A percentile compares a stretch with the other conserved stretches of the same genome.
Evolutionary conservation across 2,888 invertebrate genomes (phyloP).

Genomic region (Pterostichus niger): DNA sequence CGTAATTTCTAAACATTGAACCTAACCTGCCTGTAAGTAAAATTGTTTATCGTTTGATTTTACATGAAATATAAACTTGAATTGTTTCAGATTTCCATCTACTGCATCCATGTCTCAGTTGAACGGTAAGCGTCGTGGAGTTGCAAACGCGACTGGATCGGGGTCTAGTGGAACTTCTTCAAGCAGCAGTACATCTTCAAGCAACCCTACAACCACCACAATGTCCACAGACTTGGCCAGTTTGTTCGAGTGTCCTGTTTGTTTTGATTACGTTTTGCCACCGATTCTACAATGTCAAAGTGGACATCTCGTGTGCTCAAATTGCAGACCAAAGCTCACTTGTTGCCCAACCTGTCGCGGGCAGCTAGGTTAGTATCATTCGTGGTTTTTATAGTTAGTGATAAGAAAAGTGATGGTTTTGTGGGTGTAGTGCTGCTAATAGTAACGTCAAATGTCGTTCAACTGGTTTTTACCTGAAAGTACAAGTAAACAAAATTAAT

Average conservation of each 20-base stretch:
- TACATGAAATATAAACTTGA: neutral
- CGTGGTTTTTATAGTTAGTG: neutral
- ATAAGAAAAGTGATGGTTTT: conserved; percentile 1
- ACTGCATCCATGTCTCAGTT: conserved; percentile 60
- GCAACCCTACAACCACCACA: conserved; percentile 81
- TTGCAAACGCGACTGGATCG: conserved; percentile 69
- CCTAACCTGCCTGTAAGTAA: conserved; percentile 39
- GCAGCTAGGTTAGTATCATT: conserved; percentile 83
- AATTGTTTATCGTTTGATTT: neutral
- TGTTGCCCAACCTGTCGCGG: conserved; percentile 99
- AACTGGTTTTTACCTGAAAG: too few relatives aligned
- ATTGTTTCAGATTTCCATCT: neutral
- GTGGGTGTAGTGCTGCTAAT: neutral
- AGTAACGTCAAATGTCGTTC: neutral
- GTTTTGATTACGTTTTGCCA: conserved; percentile 99
- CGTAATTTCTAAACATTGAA: neutral
- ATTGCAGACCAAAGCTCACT: conserved; percentile 96
- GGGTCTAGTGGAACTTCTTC: conserved; percentile 70
- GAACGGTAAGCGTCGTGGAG: conserved; percentile 72
- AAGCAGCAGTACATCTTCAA: conserved; percentile 72
- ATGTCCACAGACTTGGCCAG: conserved; percentile 94
- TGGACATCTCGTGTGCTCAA: conserved; percentile 98
- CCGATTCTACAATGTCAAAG: conserved; percentile 99
- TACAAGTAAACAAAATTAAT: too few relatives aligned
- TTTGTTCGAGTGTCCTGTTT: conserved; percentile 97